A percentile compares a stretch with the other conserved stretches of the same genome.
Conservation (phyloP, 2,113 vertebrate genomes). For the Rhynchopsitta pachyrhyncha region DNA sequence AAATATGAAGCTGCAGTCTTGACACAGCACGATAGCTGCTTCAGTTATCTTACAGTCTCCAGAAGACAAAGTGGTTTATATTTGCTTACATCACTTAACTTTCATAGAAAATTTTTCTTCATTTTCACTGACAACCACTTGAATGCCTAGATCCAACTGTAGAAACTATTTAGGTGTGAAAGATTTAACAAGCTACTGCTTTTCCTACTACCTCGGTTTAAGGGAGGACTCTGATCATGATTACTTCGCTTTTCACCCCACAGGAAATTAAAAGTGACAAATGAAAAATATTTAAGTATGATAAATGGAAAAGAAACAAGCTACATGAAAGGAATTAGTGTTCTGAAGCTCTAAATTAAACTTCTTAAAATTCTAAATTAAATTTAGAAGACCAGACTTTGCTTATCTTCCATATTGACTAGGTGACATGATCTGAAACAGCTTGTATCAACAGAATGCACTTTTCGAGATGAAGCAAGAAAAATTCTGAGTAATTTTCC, state of each 20-base stretch:
- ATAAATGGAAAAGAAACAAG: not conserved
- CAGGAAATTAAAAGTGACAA: not conserved
- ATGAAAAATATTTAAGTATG: not conserved
- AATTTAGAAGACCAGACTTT: not conserved
- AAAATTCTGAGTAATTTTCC: not conserved
- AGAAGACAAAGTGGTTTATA: not conserved
- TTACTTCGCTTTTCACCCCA: not conserved
- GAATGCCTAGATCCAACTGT: not conserved
- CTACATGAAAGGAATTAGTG: not conserved
- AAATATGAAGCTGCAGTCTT: slow-evolving; percentile 15
- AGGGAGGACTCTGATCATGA: not conserved
- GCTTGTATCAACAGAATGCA: not conserved
- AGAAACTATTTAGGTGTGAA: not conserved
- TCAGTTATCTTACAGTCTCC: not conserved
- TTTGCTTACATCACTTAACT: not conserved
- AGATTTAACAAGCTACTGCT: not conserved
- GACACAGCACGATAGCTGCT: not conserved
- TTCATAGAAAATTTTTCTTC: not conserved
- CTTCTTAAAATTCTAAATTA: too few species aligned
- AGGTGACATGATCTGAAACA: not conserved
- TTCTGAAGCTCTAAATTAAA: not conserved
- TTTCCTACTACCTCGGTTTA: not conserved
- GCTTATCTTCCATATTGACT: not conserved
- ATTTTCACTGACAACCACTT: not conserved
- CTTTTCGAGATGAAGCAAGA: not conserved